Conservation (phyloP, 2,888 invertebrate genomes). For the Leucania comma region DNA sequence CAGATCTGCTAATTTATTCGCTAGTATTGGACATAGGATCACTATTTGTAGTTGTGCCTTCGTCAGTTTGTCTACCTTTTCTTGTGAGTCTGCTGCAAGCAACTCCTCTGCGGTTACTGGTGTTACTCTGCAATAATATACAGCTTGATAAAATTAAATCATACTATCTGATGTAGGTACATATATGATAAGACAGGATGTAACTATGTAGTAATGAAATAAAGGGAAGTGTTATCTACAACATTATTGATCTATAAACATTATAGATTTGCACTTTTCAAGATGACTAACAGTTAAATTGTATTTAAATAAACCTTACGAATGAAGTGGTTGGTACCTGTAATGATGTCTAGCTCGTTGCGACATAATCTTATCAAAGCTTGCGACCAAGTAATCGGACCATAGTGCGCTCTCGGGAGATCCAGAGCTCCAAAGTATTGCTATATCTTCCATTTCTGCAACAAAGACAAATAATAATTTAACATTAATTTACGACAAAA, state of each 20-base stretch:
- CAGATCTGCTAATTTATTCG: slow-evolving; percentile 91
- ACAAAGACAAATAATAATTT: slow-evolving; percentile 63
- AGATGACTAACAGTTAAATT: slow-evolving; percentile 14
- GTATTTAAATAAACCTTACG: not conserved
- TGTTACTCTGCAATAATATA: slow-evolving; percentile 91
- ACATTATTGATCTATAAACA: slow-evolving; percentile 25
- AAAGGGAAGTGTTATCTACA: slow-evolving; percentile 21
- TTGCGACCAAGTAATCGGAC: slow-evolving; percentile 95
- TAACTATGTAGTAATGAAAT: not conserved
- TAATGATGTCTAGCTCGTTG: slow-evolving; percentile 95
- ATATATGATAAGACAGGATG: slow-evolving; percentile 7
- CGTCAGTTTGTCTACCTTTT: slow-evolving; percentile 89
- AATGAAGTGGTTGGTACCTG: slow-evolving; percentile 84
- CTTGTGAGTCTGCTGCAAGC: slow-evolving; percentile 87
- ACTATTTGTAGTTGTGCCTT: slow-evolving; percentile 95
- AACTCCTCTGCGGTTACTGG: slow-evolving; percentile 94
- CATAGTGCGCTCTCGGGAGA: slow-evolving; percentile 95
- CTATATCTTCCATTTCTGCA: slow-evolving; percentile 95
- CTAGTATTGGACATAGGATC: slow-evolving; percentile 94
- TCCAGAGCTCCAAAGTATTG: slow-evolving; percentile 94
- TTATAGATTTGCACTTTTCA: not conserved
- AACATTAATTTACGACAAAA: not conserved
- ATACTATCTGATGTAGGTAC: not conserved
- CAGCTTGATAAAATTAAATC: not conserved
- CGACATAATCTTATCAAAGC: slow-evolving; percentile 96